phyloP scores from a whole-genome alignment of 1,140 invertebrate species.

The Bilobella aurantiaca region DNA sequence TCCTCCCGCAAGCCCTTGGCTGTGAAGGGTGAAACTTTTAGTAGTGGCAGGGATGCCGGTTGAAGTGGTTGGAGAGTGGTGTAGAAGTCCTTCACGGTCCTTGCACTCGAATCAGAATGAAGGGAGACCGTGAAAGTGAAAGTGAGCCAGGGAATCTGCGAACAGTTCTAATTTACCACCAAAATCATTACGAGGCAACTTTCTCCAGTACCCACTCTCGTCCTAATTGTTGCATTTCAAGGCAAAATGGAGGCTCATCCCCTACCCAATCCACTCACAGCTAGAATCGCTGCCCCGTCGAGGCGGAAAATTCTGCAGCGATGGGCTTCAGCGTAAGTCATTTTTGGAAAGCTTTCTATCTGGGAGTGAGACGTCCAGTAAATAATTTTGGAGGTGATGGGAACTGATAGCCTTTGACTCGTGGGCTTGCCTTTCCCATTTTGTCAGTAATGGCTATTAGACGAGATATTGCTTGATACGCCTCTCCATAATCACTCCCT shows the following conservation, averaged over 20 bases:
- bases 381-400: no score
- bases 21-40: no score
- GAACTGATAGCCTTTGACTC: background rate
- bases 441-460: no score
- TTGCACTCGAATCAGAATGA: background rate
- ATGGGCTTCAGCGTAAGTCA: conserved; percentile 33
- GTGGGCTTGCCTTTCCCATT: background rate
- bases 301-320: conserved; percentile 16
- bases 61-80: background rate
- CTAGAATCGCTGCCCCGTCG: background rate
- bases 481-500: background rate
- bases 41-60: background rate
- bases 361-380: background rate
- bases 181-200: background rate
- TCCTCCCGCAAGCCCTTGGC: no score
- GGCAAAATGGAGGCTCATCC: background rate
- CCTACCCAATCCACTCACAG: background rate
- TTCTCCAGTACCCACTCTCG: background rate
- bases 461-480: no score
- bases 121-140: conserved; percentile 3
- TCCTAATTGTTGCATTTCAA: background rate
- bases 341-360: background rate
- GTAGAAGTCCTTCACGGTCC: background rate
- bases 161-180: background rate
- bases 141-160: background rate